Conservation (phyloP, 2,113 vertebrate species). For the Solea solea region DNA sequence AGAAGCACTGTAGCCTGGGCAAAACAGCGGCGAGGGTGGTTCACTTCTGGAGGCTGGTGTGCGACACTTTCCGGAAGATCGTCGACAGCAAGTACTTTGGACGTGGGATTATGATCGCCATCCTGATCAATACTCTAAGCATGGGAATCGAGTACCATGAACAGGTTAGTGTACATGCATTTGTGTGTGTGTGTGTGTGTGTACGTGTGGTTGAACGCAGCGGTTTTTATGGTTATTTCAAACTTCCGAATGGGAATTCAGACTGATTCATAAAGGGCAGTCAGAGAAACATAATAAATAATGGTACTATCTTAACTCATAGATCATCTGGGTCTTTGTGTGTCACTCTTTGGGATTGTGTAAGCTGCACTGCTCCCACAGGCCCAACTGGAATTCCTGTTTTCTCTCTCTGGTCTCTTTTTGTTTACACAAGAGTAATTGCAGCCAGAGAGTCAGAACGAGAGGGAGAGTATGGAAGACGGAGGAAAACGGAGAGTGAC, state of each 20-base stretch:
- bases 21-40: constrained; percentile 78
- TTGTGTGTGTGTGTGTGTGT: background rate
- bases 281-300: background rate
- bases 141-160: constrained; percentile 99
- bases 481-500: constrained; percentile 32
- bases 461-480: constrained; percentile 4
- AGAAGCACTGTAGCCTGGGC: constrained; percentile 70
- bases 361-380: constrained; percentile 45
- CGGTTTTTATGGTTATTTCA: background rate
- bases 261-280: background rate
- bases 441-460: constrained; percentile 57
- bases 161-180: constrained; percentile 83
- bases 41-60: constrained; percentile 91
- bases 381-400: constrained; percentile 58
- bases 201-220: background rate
- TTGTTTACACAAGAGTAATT: constrained; percentile 72
- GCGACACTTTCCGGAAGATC: constrained; percentile 94
- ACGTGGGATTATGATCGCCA: constrained; percentile 98
- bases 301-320: background rate
- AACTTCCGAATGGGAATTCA: background rate
- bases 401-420: constrained; percentile 56
- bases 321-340: constrained; percentile 9
- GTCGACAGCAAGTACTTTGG: constrained; percentile 99
- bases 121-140: constrained; percentile 97
- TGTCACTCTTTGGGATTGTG: constrained; percentile 45